Conservation (phyloP, 1,140 invertebrate species). For the Temnothorax curvispinosus region DNA sequence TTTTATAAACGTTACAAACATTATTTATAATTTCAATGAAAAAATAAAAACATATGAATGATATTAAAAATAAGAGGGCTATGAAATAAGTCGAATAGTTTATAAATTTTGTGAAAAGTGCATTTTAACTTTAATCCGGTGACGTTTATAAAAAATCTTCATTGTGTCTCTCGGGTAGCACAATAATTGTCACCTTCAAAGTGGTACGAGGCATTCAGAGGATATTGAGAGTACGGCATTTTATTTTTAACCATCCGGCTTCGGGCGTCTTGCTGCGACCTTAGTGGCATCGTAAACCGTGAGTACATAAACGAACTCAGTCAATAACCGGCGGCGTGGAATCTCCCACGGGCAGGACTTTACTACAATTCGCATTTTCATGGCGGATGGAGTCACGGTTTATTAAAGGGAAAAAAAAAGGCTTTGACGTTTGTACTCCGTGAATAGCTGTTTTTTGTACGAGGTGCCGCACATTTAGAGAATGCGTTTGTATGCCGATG, state of each 20-base stretch:
- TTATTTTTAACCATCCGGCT: constrained; percentile 78
- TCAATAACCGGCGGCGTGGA: constrained; percentile 80
- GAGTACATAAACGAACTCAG: constrained; percentile 84
- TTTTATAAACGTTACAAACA: neutral
- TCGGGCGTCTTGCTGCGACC: constrained; percentile 72
- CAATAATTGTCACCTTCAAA: constrained; percentile 29
- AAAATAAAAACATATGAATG: neutral
- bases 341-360: constrained; percentile 69
- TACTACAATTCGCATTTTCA: constrained; percentile 80
- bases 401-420: constrained; percentile 83
- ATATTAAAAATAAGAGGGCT: neutral
- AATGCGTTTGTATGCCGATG: neutral
- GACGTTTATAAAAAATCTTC: neutral
- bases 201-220: constrained; percentile 15
- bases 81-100: neutral
- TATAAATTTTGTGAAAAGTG: neutral
- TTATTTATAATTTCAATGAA: neutral
- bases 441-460: constrained; percentile 22
- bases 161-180: neutral
- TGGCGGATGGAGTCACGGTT: constrained; percentile 80
- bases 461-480: neutral
- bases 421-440: constrained; percentile 50
- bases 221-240: constrained; percentile 50
- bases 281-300: constrained; percentile 83
- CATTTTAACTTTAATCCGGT: constrained; percentile 7